Base-by-base conservation (phyloP, 2,888 invertebrate species). In the Eutolmus rufibarbis region DNA sequence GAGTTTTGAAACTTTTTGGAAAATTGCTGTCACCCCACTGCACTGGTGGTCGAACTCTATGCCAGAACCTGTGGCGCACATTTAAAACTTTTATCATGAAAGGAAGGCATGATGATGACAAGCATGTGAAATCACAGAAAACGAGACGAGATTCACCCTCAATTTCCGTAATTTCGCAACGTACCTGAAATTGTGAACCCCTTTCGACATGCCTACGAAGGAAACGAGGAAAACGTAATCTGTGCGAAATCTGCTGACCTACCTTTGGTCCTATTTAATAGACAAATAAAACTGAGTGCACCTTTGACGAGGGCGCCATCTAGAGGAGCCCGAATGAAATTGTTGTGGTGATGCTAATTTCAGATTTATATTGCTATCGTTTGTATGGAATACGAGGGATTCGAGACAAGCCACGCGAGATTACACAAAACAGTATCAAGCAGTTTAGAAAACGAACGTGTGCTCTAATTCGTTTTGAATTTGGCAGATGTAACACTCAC, bases 401-500 rank as follows among this genome's bases (percentile, higher is more conserved):
- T 28, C 56, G 31, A 46, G 28, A 51, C 81, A 56, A 34, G 56
- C 37, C 81, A 51, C 81, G 56, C 56, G 16, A 34, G 81, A 84
- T 84, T 84, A 84, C 40, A 34, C 74, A 40, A 84, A 66, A 74
- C 37, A 37, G 74, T 43, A 84, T 66, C 66, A 84, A 74, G 51
- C 43, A 56, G 66, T 84, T 84, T 19, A n/a, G 74, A n/a, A 37
- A 37, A n/a, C 28, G 28, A 74, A 43, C 84, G 84, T 84, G 84
- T 28, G 23, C 34, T 74, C 74, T 84, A 84, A 84, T 84, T 84
- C 84, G 74, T 84, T 84, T 84, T 74, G 84, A 74, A 84, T 84
- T 84, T 84, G 84, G 84, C 84, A 84, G 84, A 84, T 84, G 84
- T 84, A 84, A 84, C 74, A 74, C 84, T 84, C 74, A 51, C 34